phyloP scores from a whole-genome alignment of 2,888 invertebrate genomes.

The Eupeodes luniger region DNA sequence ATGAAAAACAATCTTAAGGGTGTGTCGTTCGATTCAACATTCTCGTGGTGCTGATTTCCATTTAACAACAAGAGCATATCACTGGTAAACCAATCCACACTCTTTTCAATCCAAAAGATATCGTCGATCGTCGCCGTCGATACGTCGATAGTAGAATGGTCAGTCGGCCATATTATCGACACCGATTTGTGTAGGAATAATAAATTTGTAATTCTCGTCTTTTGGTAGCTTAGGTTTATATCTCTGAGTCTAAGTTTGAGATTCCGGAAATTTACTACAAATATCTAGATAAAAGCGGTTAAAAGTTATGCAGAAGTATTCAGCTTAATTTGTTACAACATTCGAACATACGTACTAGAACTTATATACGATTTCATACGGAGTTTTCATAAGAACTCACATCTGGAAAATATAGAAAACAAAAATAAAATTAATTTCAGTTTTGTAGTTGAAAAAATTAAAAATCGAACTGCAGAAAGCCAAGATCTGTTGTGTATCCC shows the following conservation, averaged over 20 bases:
- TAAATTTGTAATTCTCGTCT: conserved; percentile 54
- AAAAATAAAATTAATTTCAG: conserved; percentile 3
- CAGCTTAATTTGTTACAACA: conserved; percentile 47
- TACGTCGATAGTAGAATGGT: too few relatives aligned
- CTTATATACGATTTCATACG: too few relatives aligned
- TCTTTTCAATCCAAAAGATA: conserved; percentile 34
- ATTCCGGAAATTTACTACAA: conserved; percentile 72
- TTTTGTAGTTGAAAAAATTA: neutral
- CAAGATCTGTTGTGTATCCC: conserved; percentile 25
- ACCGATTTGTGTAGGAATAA: conserved; percentile 24
- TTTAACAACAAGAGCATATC: neutral
- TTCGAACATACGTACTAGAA: neutral
- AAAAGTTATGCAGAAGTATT: conserved; percentile 59
- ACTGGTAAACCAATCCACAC: neutral
- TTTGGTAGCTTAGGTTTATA: neutral
- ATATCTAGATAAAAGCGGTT: conserved; percentile 74
- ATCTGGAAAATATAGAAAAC: neutral
- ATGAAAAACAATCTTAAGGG: conserved; percentile 28
- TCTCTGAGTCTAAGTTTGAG: conserved; percentile 25
- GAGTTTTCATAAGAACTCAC: conserved; percentile 19
- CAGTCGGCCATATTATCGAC: neutral
- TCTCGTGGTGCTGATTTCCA: conserved; percentile 20
- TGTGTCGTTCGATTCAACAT: conserved; percentile 48
- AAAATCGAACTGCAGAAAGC: neutral
- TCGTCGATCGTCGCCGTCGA: neutral